Percentiles rank a stretch among this genome's conserved stretches.
These are phyloP conservation scores for Torymus texanus DNA, from an alignment of 2,888 invertebrate species.

Conservation along the genomic window DNA sequence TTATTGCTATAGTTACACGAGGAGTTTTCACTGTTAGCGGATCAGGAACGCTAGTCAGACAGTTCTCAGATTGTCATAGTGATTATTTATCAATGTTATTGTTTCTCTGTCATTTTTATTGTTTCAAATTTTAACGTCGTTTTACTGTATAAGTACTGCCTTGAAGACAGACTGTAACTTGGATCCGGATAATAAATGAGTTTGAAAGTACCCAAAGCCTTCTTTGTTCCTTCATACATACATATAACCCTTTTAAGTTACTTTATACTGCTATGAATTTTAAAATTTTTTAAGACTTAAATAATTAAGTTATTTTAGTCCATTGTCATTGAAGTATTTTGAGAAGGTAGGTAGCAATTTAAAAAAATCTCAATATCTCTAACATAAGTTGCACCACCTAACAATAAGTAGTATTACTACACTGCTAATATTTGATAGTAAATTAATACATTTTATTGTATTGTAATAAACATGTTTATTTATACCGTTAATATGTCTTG, in stretches of 20 bases:
- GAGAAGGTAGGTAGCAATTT: no score
- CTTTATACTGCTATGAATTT: no score
- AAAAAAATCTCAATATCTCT: no score
- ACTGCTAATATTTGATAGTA: no score
- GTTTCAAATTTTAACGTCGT: constrained; percentile 51
- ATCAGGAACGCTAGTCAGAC: constrained; percentile 50
- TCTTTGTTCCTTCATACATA: not conserved
- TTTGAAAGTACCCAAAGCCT: constrained; percentile 55
- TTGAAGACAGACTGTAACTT: constrained; percentile 70
- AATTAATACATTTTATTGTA: no score
- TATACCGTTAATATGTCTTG: no score
- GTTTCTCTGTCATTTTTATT: constrained; percentile 51
- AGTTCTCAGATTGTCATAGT: constrained; percentile 42
- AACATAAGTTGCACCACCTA: no score
- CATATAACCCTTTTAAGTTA: not conserved
- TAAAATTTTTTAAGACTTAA: no score
- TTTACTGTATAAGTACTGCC: constrained; percentile 70
- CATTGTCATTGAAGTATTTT: no score
- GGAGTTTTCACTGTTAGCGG: constrained; percentile 49
- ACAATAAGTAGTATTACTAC: no score
- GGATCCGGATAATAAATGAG: constrained; percentile 69
- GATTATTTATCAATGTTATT: constrained; percentile 55
- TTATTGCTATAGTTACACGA: constrained; percentile 48
- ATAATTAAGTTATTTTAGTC: no score
- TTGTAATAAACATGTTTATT: no score